Percentiles rank a stretch among this genome's conserved stretches.
phyloP scores from a whole-genome alignment of 1,140 invertebrate genomes.

The Drosophila lacertosa region DNA sequence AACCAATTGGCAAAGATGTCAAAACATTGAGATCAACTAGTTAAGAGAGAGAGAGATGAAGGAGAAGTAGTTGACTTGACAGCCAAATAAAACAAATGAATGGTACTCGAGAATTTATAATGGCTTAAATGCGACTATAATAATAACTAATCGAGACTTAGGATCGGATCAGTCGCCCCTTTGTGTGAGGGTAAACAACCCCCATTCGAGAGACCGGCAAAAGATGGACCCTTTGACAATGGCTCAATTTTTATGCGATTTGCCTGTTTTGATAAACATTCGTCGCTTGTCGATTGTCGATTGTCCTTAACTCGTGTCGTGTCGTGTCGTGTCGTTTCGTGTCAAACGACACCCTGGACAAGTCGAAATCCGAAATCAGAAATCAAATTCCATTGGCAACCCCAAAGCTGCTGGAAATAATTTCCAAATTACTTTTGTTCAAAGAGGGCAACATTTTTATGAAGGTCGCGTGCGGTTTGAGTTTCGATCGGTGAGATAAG shows the following conservation, averaged over 20 bases:
- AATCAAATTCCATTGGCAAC: slow-evolving; percentile 52
- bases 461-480: slow-evolving; percentile 80
- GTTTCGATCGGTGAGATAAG: slow-evolving; percentile 53
- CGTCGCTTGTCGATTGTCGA: slow-evolving; percentile 24
- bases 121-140: slow-evolving; percentile 72
- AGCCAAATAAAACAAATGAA: slow-evolving; percentile 11
- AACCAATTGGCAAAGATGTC: not conserved
- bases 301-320: not conserved
- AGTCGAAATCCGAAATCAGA: slow-evolving; percentile 33
- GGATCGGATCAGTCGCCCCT: slow-evolving; percentile 36
- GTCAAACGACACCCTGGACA: slow-evolving; percentile 66
- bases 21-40: not conserved
- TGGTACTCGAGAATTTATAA: slow-evolving; percentile 55
- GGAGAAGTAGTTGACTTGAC: slow-evolving; percentile 15
- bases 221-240: slow-evolving; percentile 61
- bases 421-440: slow-evolving; percentile 68
- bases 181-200: slow-evolving; percentile 24
- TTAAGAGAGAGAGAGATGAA: slow-evolving; percentile 10
- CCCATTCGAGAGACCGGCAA: not conserved
- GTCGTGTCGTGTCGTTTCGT: slow-evolving; percentile 25
- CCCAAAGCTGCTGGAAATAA: slow-evolving; percentile 71
- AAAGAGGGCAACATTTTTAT: slow-evolving; percentile 66
- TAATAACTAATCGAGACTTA: slow-evolving; percentile 62
- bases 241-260: slow-evolving; percentile 81
- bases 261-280: slow-evolving; percentile 78